These are phyloP conservation scores for Athene cunicularia DNA, from an alignment of 2,113 vertebrate genomes.

Conservation along the genomic window DNA sequence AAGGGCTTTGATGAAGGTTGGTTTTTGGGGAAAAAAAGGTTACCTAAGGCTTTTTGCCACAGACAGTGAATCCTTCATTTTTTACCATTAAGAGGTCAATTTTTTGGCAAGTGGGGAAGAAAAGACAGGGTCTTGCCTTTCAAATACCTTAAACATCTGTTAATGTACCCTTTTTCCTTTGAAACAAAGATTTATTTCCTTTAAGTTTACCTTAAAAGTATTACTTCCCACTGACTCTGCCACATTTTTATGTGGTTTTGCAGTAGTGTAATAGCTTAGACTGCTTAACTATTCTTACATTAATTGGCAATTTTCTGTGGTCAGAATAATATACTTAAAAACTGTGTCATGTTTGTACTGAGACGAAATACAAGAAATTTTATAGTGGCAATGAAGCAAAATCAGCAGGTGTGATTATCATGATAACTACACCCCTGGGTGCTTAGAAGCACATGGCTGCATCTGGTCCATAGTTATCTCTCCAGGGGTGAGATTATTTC, in stretches of 20 bases:
- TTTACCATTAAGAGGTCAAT: not conserved
- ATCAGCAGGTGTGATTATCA: conserved; percentile 67
- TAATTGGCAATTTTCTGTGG: conserved; percentile 61
- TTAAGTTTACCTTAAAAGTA: not conserved
- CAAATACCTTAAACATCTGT: not conserved
- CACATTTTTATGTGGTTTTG: not conserved
- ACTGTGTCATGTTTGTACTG: conserved; percentile 18
- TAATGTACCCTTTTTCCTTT: not conserved
- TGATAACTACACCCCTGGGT: conserved; percentile 42
- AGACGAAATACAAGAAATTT: conserved; percentile 5
- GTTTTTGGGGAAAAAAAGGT: not conserved
- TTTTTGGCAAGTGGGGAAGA: not conserved
- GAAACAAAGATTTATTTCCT: not conserved
- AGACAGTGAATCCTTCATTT: not conserved
- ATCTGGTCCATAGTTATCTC: conserved; percentile 55
- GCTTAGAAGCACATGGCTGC: conserved; percentile 34
- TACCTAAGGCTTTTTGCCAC: not conserved
- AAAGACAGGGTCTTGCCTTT: not conserved
- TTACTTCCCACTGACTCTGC: not conserved
- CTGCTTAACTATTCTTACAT: not conserved
- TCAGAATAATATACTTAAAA: conserved; percentile 50
- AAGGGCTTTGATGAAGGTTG: not conserved
- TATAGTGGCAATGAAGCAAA: conserved; percentile 11
- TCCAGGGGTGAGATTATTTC: conserved; percentile 59
- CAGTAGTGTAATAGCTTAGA: not conserved